Percentiles rank a stretch among this genome's conserved stretches.
Conservation (phyloP, 2,113 vertebrate species). For the Siniperca knerii region DNA sequence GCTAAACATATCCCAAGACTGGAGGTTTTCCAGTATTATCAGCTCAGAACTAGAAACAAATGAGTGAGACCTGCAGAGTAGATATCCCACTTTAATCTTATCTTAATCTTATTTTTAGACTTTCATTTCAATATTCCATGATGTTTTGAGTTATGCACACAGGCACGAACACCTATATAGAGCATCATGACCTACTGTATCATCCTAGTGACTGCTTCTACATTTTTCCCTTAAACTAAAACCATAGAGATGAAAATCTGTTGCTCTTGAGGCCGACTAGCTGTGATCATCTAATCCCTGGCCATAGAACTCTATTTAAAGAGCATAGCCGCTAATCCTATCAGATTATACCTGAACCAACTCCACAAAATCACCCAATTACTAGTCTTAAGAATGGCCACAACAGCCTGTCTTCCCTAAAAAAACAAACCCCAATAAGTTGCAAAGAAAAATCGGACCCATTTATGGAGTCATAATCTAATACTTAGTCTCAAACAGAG, state of each 20-base stretch:
- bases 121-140: slow-evolving; percentile 3
- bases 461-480: slow-evolving; percentile 38
- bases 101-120: not conserved
- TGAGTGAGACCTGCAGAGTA: not conserved
- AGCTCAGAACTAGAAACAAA: not conserved
- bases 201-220: not conserved
- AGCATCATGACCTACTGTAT: not conserved
- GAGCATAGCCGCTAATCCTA: slow-evolving; percentile 73
- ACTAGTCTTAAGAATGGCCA: slow-evolving; percentile 56
- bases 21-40: slow-evolving; percentile 7
- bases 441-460: slow-evolving; percentile 28
- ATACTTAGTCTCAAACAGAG: slow-evolving; percentile 19
- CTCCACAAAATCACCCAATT: slow-evolving; percentile 72
- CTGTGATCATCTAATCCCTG: slow-evolving; percentile 76
- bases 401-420: slow-evolving; percentile 41
- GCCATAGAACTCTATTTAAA: slow-evolving; percentile 78
- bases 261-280: slow-evolving; percentile 44
- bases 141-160: not conserved
- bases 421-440: slow-evolving; percentile 35
- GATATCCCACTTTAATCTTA: not conserved
- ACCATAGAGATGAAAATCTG: slow-evolving; percentile 57
- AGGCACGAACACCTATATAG: not conserved
- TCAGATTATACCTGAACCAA: slow-evolving; percentile 78
- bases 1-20: slow-evolving; percentile 30
- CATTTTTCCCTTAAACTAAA: slow-evolving; percentile 34